Evolutionary conservation across 2,888 invertebrate genomes (phyloP).

Genomic region (Drosophila colorata): DNA sequence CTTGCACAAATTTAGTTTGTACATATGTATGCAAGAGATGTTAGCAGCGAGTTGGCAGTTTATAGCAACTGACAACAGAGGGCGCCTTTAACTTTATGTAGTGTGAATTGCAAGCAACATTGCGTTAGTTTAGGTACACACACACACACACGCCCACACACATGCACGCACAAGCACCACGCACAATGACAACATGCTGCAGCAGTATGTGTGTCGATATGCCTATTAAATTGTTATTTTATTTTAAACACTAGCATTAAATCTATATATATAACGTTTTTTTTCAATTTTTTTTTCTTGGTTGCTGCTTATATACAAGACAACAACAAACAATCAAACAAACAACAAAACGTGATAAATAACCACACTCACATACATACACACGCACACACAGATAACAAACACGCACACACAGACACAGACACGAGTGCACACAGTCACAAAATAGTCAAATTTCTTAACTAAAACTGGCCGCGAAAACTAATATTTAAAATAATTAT

Average conservation of each 20-base stretch:
- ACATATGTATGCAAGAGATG: constrained; percentile 54
- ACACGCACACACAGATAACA: constrained; percentile 32
- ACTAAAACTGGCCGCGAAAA: constrained; percentile 57
- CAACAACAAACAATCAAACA: constrained; percentile 33
- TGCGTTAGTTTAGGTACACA: constrained; percentile 42
- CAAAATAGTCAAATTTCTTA: constrained; percentile 74
- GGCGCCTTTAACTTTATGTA: constrained; percentile 32
- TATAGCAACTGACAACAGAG: constrained; percentile 24
- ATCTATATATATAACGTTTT: constrained; percentile 29
- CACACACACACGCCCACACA: constrained; percentile 19
- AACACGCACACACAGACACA: constrained; percentile 28
- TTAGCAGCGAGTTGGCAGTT: constrained; percentile 12
- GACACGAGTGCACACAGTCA: constrained; percentile 56
- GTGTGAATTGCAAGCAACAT: constrained; percentile 34
- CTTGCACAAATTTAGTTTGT: constrained; percentile 51
- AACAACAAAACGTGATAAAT: constrained; percentile 71
- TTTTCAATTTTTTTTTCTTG: constrained; percentile 45
- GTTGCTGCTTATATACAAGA: constrained; percentile 42
- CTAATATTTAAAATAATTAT: constrained; percentile 38
- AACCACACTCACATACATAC: constrained; percentile 36
- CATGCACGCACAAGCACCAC: constrained; percentile 20
- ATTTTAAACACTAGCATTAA: constrained; percentile 71
- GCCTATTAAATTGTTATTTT: constrained; percentile 77
- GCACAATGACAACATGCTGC: constrained; percentile 52
- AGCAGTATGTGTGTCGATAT: constrained; percentile 59